Evolutionary conservation across 2,113 vertebrate genomes (phyloP).

Genomic region (rat (Rattus norvegicus)): DNA sequence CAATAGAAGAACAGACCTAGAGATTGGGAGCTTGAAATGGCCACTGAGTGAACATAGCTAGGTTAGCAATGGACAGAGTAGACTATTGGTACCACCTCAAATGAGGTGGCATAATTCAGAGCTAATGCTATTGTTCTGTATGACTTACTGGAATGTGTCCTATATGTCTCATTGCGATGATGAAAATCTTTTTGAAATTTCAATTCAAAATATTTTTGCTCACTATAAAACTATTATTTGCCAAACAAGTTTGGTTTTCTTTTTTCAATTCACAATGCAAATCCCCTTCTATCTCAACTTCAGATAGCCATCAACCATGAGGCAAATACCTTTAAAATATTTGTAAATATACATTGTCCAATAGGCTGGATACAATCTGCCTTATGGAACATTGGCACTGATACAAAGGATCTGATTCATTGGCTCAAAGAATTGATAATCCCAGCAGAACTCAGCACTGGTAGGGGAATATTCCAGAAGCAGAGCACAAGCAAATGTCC

Average conservation of each 20-base stretch:
- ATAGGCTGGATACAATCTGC: not conserved
- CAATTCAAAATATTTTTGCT: not conserved
- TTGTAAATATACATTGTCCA: not conserved
- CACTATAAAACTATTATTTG: not conserved
- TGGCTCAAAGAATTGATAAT: not conserved
- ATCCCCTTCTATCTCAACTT: not conserved
- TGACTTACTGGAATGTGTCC: not conserved
- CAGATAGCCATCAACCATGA: not conserved
- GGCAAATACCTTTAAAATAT: not conserved
- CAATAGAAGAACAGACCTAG: not conserved
- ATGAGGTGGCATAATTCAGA: not conserved
- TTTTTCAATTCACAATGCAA: not conserved
- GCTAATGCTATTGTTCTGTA: not conserved
- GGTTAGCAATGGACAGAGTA: not conserved
- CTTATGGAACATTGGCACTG: not conserved
- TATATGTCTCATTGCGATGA: not conserved
- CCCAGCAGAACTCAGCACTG: not conserved
- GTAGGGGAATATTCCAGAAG: not conserved
- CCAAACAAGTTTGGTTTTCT: not conserved
- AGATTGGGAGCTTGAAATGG: not conserved
- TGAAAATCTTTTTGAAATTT: not conserved
- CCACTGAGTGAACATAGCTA: not conserved
- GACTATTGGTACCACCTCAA: not conserved
- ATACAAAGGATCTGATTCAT: not conserved
- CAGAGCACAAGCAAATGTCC: not conserved